Conservation (phyloP, 2,797 vertebrate genomes). For the Falco columbarius region DNA sequence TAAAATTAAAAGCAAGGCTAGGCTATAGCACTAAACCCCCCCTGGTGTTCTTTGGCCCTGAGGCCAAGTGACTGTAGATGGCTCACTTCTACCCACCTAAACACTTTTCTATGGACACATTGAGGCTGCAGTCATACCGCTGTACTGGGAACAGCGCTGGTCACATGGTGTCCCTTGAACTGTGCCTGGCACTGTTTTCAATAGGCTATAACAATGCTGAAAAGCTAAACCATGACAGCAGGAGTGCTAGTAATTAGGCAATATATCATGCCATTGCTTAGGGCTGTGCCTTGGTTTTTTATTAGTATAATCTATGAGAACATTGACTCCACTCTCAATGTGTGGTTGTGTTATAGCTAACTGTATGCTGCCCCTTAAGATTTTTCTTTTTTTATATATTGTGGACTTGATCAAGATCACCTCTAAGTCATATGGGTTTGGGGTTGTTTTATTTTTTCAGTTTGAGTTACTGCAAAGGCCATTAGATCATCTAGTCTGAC, state of each 20-base stretch:
- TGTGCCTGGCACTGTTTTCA: background rate
- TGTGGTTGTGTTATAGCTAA: background rate
- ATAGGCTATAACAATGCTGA: background rate
- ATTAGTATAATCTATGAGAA: background rate
- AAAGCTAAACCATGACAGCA: background rate
- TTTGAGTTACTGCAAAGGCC: background rate
- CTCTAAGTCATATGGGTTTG: background rate
- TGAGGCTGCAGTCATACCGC: background rate
- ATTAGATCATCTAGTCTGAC: background rate
- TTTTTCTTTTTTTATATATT: background rate
- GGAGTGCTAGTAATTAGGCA: conserved; percentile 3
- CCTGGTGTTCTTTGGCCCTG: background rate
- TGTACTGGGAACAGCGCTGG: background rate
- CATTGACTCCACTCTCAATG: background rate
- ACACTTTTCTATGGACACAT: background rate
- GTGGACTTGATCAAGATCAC: background rate
- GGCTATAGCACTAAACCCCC: background rate
- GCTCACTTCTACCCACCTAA: background rate
- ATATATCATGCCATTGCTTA: background rate
- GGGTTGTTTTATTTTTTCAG: background rate
- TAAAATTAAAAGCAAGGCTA: background rate
- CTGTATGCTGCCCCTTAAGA: background rate
- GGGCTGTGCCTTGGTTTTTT: background rate
- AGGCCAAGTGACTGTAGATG: background rate
- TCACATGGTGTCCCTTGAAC: background rate